Conservation (phyloP, 64 coral and sea anemone genomes). For the Stylophora pistillata region DNA sequence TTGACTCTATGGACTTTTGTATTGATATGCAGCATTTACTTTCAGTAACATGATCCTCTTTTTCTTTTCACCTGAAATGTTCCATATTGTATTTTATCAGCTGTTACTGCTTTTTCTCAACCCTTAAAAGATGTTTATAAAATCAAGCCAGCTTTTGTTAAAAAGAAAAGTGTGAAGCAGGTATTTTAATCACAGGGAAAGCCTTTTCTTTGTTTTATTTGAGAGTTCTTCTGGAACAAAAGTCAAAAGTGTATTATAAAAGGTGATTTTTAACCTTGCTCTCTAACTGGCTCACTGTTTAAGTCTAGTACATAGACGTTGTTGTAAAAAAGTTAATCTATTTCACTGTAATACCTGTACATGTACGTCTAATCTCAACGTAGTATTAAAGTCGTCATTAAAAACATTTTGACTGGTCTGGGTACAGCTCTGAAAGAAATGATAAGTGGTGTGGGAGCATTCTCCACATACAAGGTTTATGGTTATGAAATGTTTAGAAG, state of each 20-base stretch:
- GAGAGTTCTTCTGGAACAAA: not conserved
- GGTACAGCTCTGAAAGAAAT: no score
- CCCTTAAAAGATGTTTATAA: not conserved
- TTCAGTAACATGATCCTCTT: not conserved
- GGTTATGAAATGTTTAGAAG: no score
- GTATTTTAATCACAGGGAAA: not conserved
- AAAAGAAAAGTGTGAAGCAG: not conserved
- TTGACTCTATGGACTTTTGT: slow-evolving; percentile 2
- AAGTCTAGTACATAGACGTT: no score
- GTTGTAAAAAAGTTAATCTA: no score
- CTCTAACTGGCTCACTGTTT: not conserved
- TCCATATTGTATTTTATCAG: not conserved
- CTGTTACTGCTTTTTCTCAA: not conserved
- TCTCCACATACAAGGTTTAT: no score
- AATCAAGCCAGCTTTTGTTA: not conserved
- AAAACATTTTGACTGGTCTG: no score
- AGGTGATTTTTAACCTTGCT: not conserved
- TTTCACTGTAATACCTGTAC: no score
- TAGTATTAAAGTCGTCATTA: no score
- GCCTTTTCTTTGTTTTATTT: slow-evolving; percentile 1
- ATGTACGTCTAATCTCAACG: no score
- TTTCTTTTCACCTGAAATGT: not conserved
- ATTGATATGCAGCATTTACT: not conserved
- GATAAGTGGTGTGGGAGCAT: no score
- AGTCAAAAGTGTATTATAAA: not conserved